Percentiles rank a stretch among this genome's conserved stretches.
Evolutionary conservation across 2,113 vertebrate genomes (phyloP).

Genomic region (Neolamprologus kungweensis): DNA sequence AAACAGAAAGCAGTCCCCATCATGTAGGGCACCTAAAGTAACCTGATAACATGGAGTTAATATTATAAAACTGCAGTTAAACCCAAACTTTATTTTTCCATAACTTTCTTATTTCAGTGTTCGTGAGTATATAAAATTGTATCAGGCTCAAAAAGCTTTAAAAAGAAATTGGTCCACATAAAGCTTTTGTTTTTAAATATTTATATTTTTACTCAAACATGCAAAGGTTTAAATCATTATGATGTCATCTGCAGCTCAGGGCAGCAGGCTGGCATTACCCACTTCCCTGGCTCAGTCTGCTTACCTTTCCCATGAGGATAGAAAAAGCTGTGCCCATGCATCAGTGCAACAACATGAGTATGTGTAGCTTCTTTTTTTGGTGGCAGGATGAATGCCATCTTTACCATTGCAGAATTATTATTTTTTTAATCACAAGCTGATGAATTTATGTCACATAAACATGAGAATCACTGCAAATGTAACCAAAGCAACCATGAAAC

Average conservation of each 20-base stretch:
- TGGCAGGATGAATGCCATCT: background rate
- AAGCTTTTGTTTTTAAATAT: background rate
- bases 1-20: background rate
- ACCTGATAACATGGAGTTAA: background rate
- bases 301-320: background rate
- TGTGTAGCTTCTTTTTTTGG: background rate
- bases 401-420: rapidly evolving
- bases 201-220: background rate
- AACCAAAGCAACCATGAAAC: background rate
- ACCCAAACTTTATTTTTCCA: background rate
- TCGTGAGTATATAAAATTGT: background rate
- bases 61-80: background rate
- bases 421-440: background rate
- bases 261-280: background rate
- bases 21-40: background rate
- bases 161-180: background rate
- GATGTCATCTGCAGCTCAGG: background rate
- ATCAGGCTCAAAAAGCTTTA: background rate
- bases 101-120: background rate
- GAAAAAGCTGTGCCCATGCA: background rate
- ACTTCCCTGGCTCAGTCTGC: background rate
- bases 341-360: background rate
- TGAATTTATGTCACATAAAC: background rate
- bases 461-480: background rate
- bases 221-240: background rate